These are phyloP conservation scores for Zophobas morio DNA, from an alignment of 1,140 invertebrate species.

Conservation along the genomic window DNA sequence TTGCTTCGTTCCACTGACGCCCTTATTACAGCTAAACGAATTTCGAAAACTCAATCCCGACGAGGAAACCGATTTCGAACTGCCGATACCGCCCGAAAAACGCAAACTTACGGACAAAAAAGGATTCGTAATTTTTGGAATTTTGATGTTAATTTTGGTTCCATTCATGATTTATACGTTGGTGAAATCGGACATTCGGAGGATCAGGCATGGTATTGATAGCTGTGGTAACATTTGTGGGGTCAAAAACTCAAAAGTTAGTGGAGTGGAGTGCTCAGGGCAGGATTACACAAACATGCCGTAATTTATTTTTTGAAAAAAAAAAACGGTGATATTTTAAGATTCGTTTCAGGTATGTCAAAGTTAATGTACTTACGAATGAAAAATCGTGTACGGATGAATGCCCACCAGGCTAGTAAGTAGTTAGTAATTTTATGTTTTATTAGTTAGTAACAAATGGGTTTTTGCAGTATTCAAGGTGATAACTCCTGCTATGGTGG, in stretches of 20 bases:
- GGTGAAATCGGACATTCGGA: constrained; percentile 7
- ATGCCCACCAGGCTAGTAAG: background rate
- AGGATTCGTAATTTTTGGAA: constrained; percentile 19
- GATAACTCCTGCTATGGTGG: no score
- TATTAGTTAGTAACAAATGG: no score
- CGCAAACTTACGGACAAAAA: constrained; percentile 18
- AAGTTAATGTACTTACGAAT: background rate
- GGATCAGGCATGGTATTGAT: background rate
- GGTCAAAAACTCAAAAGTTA: background rate
- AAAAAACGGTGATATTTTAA: background rate
- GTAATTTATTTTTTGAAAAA: background rate
- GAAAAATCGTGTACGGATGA: background rate
- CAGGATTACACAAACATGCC: constrained; percentile 3
- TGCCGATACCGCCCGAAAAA: background rate
- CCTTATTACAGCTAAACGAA: background rate
- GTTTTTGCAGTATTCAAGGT: no score
- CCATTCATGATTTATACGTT: constrained; percentile 9
- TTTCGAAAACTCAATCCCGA: background rate
- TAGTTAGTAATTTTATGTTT: background rate
- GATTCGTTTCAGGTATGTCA: background rate
- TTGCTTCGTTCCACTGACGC: no score
- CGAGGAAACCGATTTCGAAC: background rate
- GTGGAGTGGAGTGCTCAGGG: constrained; percentile 6
- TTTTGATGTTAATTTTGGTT: background rate
- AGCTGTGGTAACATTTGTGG: constrained; percentile 26